These are phyloP conservation scores for Calosoma granatense DNA, from an alignment of 1,140 invertebrate species.

Conservation along the genomic window DNA sequence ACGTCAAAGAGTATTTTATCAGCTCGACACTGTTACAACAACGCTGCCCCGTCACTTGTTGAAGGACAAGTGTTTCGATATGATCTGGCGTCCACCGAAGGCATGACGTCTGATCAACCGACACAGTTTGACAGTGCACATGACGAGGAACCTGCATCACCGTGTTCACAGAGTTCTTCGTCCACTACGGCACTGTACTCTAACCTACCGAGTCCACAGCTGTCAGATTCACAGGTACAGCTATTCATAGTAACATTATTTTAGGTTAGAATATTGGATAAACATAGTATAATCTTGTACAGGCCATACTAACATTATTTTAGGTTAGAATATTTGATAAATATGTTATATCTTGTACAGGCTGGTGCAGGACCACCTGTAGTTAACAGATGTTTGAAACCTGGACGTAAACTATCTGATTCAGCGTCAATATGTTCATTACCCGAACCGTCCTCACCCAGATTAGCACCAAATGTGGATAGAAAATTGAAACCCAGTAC, in stretches of 20 bases:
- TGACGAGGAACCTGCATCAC: constrained; percentile 42
- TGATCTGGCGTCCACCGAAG: constrained; percentile 35
- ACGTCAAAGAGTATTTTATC: constrained; percentile 22
- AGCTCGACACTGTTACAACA: constrained; percentile 55
- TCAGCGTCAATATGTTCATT: constrained; percentile 38
- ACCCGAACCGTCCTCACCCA: constrained; percentile 36
- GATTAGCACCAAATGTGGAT: constrained; percentile 32
- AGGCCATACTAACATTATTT: too few relatives aligned
- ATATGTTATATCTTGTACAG: constrained; percentile 25
- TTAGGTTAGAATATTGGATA: too few relatives aligned
- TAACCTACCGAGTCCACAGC: constrained; percentile 45
- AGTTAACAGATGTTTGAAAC: constrained; percentile 71
- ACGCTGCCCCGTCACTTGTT: constrained; percentile 48
- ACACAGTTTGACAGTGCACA: constrained; percentile 30
- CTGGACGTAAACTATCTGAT: constrained; percentile 50
- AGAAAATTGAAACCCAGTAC: constrained; percentile 32
- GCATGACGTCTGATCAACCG: constrained; percentile 2
- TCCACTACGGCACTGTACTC: constrained; percentile 43
- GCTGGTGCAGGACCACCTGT: constrained; percentile 49
- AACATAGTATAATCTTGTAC: too few relatives aligned
- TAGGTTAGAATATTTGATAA: too few relatives aligned
- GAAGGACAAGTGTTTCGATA: constrained; percentile 48
- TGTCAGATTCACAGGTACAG: constrained; percentile 29
- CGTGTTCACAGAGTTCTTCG: constrained; percentile 39
- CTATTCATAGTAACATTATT: too few relatives aligned